Percentiles rank a stretch among this genome's conserved stretches.
phyloP scores from a whole-genome alignment of 2,113 vertebrate species.

The Trematomus loennbergii region DNA sequence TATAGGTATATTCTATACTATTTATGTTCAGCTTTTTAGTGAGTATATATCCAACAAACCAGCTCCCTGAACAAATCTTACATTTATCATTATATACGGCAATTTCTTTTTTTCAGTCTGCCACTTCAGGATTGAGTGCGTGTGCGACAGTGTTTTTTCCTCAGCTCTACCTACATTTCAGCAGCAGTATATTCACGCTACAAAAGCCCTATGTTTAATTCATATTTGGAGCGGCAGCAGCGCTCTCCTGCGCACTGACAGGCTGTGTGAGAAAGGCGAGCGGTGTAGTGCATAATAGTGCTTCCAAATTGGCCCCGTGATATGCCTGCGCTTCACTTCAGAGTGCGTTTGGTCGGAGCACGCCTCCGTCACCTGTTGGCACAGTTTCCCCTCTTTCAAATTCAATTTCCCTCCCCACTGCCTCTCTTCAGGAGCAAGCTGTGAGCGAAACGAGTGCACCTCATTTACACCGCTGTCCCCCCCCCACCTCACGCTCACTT shows the following conservation, averaged over 20 bases:
- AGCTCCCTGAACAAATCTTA: constrained; percentile 9
- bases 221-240: constrained; percentile 70
- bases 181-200: constrained; percentile 69
- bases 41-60: constrained; percentile 13
- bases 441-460: constrained; percentile 69
- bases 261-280: constrained; percentile 69
- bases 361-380: constrained; percentile 82
- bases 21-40: constrained; percentile 7
- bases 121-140: constrained; percentile 35
- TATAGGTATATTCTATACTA: not conserved
- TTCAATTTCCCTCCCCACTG: constrained; percentile 80
- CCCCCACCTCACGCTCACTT: constrained; percentile 7
- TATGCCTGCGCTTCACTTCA: constrained; percentile 77
- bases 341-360: constrained; percentile 74
- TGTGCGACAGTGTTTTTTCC: constrained; percentile 50
- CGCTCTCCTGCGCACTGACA: constrained; percentile 69
- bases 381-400: constrained; percentile 79
- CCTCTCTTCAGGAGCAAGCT: constrained; percentile 74
- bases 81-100: constrained; percentile 21
- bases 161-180: constrained; percentile 66
- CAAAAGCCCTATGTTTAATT: constrained; percentile 80
- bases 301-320: constrained; percentile 81
- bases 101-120: constrained; percentile 24
- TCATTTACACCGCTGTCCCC: constrained; percentile 64
- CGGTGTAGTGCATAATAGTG: constrained; percentile 75